Percentiles rank a stretch among this genome's conserved stretches.
phyloP scores from a whole-genome alignment of 2,888 invertebrate genomes.

The Drosophila incognita region DNA sequence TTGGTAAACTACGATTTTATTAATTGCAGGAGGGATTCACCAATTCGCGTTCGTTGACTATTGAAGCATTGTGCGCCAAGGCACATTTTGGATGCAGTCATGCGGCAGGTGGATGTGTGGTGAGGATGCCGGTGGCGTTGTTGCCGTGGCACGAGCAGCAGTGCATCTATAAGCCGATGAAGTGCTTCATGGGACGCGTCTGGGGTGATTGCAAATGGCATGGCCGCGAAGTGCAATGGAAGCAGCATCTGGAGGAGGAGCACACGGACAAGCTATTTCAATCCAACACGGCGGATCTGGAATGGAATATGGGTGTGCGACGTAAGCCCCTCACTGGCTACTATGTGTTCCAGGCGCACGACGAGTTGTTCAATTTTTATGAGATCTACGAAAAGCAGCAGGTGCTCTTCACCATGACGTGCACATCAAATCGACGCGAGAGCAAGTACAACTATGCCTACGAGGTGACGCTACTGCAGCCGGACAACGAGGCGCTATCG shows the following conservation, averaged over 20 bases:
- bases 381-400: conserved; percentile 83
- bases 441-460: conserved; percentile 82
- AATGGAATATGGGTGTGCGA: conserved; percentile 81
- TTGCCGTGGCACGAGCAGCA: conserved; percentile 86
- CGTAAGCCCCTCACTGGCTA: conserved; percentile 83
- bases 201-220: conserved; percentile 87
- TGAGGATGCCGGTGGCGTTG: conserved; percentile 86
- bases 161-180: conserved; percentile 84
- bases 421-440: conserved; percentile 81
- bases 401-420: conserved; percentile 83
- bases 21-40: conserved; percentile 86
- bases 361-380: conserved; percentile 84
- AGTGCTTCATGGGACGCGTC: conserved; percentile 85
- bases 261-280: conserved; percentile 86
- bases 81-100: conserved; percentile 87
- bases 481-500: conserved; percentile 82
- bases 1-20: neutral
- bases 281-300: conserved; percentile 61
- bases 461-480: conserved; percentile 82
- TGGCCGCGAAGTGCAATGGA: conserved; percentile 88
- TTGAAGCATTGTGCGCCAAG: conserved; percentile 87
- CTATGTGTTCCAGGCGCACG: conserved; percentile 82
- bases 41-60: conserved; percentile 86
- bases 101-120: conserved; percentile 86
- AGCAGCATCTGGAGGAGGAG: conserved; percentile 87